Conservation (phyloP, 1,140 invertebrate genomes). For the Nomia melanderi region DNA sequence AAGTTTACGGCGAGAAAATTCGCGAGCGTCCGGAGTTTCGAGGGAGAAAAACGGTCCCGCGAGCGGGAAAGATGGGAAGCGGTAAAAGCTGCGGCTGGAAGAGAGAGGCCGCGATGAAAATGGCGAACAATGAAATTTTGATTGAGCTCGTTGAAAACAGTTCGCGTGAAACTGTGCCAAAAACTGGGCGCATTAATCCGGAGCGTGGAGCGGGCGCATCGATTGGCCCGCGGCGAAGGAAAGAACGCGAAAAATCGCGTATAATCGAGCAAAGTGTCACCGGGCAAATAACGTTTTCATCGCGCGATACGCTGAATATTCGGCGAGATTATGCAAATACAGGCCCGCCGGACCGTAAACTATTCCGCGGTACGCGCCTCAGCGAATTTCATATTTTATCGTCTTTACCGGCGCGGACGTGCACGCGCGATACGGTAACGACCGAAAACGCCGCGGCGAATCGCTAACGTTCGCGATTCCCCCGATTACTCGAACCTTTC, state of each 20-base stretch:
- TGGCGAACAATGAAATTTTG: background rate
- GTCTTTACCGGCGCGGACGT: background rate
- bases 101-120: too few species aligned
- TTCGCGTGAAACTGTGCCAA: background rate
- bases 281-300: constrained; percentile 33
- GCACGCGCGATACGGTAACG: background rate
- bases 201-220: background rate
- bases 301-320: constrained; percentile 40
- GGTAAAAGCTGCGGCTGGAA: too few species aligned
- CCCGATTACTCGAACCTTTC: background rate
- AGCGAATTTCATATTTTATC: constrained; percentile 30
- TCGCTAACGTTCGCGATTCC: background rate
- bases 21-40: too few species aligned
- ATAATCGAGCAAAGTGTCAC: constrained; percentile 34
- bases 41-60: too few species aligned
- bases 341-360: constrained; percentile 18
- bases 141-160: background rate
- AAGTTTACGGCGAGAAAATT: too few species aligned
- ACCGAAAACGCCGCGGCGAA: background rate
- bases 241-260: constrained; percentile 15
- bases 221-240: background rate
- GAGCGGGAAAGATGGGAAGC: too few species aligned
- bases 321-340: constrained; percentile 43
- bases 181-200: background rate
- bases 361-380: constrained; percentile 17